These are phyloP conservation scores for Orchestes rusci DNA, from an alignment of 2,888 invertebrate species.

Conservation along the genomic window DNA sequence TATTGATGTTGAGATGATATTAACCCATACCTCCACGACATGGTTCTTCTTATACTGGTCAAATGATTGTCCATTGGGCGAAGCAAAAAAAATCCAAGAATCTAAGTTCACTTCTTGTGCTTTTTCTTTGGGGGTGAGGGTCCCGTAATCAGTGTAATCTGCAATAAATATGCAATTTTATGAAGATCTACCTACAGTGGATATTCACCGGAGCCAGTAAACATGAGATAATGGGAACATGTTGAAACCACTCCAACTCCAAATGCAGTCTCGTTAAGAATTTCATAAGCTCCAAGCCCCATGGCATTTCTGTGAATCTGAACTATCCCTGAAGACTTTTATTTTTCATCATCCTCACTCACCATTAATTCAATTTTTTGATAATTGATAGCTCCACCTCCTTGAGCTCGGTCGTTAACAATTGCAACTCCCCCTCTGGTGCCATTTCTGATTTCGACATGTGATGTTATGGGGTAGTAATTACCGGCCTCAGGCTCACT, in stretches of 20 bases:
- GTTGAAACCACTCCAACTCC: slow-evolving; percentile 60
- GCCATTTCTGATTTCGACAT: slow-evolving; percentile 48
- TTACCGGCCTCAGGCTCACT: slow-evolving; percentile 56
- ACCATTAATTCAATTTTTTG: slow-evolving; percentile 63
- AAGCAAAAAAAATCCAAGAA: slow-evolving; percentile 16
- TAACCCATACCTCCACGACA: slow-evolving; percentile 14
- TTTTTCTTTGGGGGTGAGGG: slow-evolving; percentile 13
- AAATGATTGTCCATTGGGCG: slow-evolving; percentile 10
- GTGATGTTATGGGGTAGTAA: slow-evolving; percentile 64
- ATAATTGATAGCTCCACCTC: slow-evolving; percentile 52
- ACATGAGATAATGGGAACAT: slow-evolving; percentile 44
- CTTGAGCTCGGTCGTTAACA: slow-evolving; percentile 55
- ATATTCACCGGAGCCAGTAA: slow-evolving; percentile 16
- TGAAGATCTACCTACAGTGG: too few species aligned
- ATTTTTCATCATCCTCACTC: slow-evolving; percentile 42
- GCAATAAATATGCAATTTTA: too few species aligned
- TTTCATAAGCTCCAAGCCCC: slow-evolving; percentile 90
- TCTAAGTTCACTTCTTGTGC: slow-evolving; percentile 12
- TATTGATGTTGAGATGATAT: not conserved
- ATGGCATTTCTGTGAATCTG: slow-evolving; percentile 55
- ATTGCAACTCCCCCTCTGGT: slow-evolving; percentile 47
- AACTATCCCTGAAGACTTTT: too few species aligned
- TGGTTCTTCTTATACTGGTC: slow-evolving; percentile 7
- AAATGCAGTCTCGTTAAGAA: slow-evolving; percentile 71
- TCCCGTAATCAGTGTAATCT: slow-evolving; percentile 7